phyloP scores from a whole-genome alignment of 1,140 invertebrate genomes.

The Drosophila orena region DNA sequence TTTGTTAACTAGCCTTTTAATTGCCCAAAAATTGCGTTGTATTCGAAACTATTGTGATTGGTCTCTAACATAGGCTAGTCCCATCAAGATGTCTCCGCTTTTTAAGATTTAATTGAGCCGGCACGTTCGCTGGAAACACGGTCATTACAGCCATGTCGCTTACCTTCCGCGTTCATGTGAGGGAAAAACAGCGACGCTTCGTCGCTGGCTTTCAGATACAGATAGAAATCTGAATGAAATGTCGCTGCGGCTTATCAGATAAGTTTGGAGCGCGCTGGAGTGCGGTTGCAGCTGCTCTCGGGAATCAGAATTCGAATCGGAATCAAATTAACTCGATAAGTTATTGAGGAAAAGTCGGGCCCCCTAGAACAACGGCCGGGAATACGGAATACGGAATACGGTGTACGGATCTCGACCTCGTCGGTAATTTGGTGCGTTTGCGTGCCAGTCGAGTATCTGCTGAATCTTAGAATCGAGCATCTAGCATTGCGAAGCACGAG shows the following conservation, averaged over 20 bases:
- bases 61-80: background rate
- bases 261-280: constrained; percentile 74
- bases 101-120: constrained; percentile 30
- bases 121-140: constrained; percentile 27
- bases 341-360: constrained; percentile 34
- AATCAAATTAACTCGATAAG: constrained; percentile 3
- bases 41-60: background rate
- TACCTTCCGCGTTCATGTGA: constrained; percentile 37
- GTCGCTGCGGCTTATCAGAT: constrained; percentile 76
- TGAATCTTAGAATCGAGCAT: constrained; percentile 10
- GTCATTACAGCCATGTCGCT: constrained; percentile 33
- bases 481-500: constrained; percentile 18
- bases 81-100: constrained; percentile 2
- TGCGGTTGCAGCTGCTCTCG: constrained; percentile 61
- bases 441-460: constrained; percentile 52
- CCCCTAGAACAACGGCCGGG: constrained; percentile 16
- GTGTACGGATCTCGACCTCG: constrained; percentile 26
- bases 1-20: constrained; percentile 1
- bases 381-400: constrained; percentile 1
- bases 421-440: constrained; percentile 60
- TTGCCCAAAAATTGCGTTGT: constrained; percentile 3
- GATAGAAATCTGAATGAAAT: constrained; percentile 81
- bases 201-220: constrained; percentile 48
- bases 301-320: constrained; percentile 12
- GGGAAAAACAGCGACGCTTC: constrained; percentile 49